phyloP scores from a whole-genome alignment of 2,888 invertebrate genomes.

The Diaprepes abbreviatus region DNA sequence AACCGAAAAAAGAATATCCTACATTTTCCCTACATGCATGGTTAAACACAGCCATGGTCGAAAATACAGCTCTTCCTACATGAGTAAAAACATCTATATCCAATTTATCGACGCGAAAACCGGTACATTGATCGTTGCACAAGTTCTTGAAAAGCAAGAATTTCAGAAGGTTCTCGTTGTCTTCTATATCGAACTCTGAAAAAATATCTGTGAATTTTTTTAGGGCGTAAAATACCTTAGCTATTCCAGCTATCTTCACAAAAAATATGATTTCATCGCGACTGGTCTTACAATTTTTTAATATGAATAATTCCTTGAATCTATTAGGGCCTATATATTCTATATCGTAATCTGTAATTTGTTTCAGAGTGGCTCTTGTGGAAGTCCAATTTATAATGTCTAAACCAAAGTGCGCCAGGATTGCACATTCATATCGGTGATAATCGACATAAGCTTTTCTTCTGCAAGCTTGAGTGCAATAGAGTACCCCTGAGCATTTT shows the following conservation, averaged over 20 bases:
- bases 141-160: conserved; percentile 19
- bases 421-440: conserved; percentile 80
- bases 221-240: conserved; percentile 75
- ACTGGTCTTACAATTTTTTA: conserved; percentile 75
- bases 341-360: conserved; percentile 65
- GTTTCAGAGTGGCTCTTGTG: conserved; percentile 70
- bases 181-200: conserved; percentile 53
- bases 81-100: background rate
- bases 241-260: conserved; percentile 74
- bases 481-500: conserved; percentile 72
- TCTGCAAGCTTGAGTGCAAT: conserved; percentile 76
- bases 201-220: conserved; percentile 72
- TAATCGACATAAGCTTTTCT: conserved; percentile 75
- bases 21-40: conserved; percentile 51
- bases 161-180: conserved; percentile 35
- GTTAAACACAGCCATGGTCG: conserved; percentile 45
- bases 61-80: conserved; percentile 41
- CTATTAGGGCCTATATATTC: conserved; percentile 55
- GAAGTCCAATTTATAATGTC: conserved; percentile 4
- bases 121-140: background rate
- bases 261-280: conserved; percentile 64
- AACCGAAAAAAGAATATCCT: conserved; percentile 34
- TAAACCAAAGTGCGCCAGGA: background rate
- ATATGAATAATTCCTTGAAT: conserved; percentile 73
- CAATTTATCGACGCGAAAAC: background rate